Base-by-base conservation (phyloP, 1,140 invertebrate species). In the Eueides isabella region DNA sequence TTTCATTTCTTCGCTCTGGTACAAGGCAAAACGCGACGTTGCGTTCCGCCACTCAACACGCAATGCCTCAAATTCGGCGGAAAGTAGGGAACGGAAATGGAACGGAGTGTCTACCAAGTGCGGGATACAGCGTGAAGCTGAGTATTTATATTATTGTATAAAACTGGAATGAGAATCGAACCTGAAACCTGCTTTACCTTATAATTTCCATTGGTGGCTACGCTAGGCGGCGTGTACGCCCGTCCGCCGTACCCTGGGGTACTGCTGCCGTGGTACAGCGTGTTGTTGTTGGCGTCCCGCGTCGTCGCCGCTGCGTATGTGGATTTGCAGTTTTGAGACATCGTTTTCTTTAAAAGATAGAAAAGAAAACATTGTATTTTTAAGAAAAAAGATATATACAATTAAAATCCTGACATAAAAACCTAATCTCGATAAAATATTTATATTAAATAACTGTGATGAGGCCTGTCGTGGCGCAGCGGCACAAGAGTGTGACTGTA, bases 261-360 rank as follows among this genome's bases (percentile, higher is more conserved):
- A 12, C 82, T 72, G 2, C 79, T 77, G 3, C 83, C 80, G 71
- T 91, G 85, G 62, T 91, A 92, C 78, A 92, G 81, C 23, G 85
- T 89, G 82, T 91, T 92, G 80, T 92, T 92, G 71, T 92, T 92
- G 0, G 88, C 87, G 64, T 92, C 90, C 28, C 90, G 70, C 41
- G 88, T 88, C 14, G 88, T 87, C 61, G 89, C 84, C 12, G 88
- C 74, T 16, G 87, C 71, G 76, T 85, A 92, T 16, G 88, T 88
- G 2, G 90, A 80, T 74, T 91, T 89, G 83, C 85, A 91, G 80
- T 92, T 92, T 73, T 91, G 87, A 23, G 90, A 92, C 90, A 92
- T 92, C 11, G 23, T 89, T 82, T 78, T 48, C 75, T 79, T 74
- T 38, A 76, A 82, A 61, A 29, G 61, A 72, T 31, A 75, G 19